These are phyloP conservation scores for Tringa solitaria DNA, from an alignment of 2,113 vertebrate genomes.

Conservation along the genomic window DNA sequence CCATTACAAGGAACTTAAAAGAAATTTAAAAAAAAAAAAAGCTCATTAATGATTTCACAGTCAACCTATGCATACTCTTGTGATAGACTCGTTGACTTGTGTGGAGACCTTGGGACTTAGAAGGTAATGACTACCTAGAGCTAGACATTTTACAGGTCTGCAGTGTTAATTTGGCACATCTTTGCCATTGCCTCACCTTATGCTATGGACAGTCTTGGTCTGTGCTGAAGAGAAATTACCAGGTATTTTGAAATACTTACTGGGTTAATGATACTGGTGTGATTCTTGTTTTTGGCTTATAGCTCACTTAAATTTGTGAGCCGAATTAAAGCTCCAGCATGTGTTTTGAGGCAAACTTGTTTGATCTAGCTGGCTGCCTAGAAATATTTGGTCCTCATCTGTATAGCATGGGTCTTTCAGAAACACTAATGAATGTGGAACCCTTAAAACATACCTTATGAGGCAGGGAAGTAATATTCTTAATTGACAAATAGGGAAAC, in stretches of 20 bases:
- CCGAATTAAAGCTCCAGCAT: neutral
- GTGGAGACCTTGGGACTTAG: constrained; percentile 48
- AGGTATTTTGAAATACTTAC: neutral
- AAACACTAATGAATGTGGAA: neutral
- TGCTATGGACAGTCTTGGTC: neutral
- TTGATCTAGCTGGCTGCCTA: neutral
- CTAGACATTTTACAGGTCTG: neutral
- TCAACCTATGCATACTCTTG: constrained; percentile 6
- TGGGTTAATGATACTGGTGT: neutral
- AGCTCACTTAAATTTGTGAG: constrained; percentile 12
- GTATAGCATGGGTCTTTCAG: neutral
- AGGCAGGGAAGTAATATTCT: neutral
- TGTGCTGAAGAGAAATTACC: constrained; percentile 30
- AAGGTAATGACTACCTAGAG: neutral
- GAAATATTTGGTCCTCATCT: neutral
- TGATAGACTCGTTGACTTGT: neutral
- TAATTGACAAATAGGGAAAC: neutral
- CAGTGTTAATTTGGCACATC: neutral
- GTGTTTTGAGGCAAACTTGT: neutral
- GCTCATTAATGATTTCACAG: constrained; percentile 7
- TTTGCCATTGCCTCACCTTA: constrained; percentile 1
- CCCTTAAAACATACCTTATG: neutral
- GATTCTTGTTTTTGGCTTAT: neutral
- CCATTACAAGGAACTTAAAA: constrained; percentile 8
- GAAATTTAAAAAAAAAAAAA: neutral